Evolutionary conservation across 2,113 vertebrate species (phyloP), one percentile per base, ranked within the genome.

Genomic region (Raja brachyura): DNA sequence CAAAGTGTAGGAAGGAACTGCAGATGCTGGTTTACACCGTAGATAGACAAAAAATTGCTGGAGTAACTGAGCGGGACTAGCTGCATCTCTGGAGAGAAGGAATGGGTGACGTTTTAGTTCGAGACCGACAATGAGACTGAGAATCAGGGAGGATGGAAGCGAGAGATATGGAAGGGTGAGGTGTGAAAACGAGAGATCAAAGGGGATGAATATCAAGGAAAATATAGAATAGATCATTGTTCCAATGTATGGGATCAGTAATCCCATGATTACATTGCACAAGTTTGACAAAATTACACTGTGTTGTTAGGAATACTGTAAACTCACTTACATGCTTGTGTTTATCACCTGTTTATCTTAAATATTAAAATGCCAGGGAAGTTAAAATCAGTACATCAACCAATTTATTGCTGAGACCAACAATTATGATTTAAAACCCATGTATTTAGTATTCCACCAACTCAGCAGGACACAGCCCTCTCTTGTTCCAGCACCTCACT

Each of bases 381-480:
- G 28, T 61, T 86, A 56, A 86, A 14, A 28, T 14, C 28, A 86
- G 11, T 31, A 10, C 56, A 66, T 33, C 59, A 66, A 31, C 31
- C 28, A 88, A n/a, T 88, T 88, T 88, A 66, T 88, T 66, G 63
- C 59, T 63, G n/a, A 63, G 61, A 31, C 56, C 59, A 88, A n/a
- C 25, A 6, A 88, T 14, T 88, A 61, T 4, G 83, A 88, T 5
- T 61, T 88, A 14, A 33, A 73, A 33, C 59, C 11, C 13, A 63
- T 63, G 63, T 88, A 88, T 88, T 88, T 88, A 63, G 28, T 33
- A 63, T 88, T 88, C 59, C 59, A 88, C 59, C 83, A 31, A 63
- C 59, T 88, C 56, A 61, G 83, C 59, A 63, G 63, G 61, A 63
- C n/a, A 63, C 1, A 14, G 31, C 28, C 5, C 59, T 63, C 28